phyloP scores from a whole-genome alignment of 2,113 vertebrate genomes.

The Potamarius usumacintae region DNA sequence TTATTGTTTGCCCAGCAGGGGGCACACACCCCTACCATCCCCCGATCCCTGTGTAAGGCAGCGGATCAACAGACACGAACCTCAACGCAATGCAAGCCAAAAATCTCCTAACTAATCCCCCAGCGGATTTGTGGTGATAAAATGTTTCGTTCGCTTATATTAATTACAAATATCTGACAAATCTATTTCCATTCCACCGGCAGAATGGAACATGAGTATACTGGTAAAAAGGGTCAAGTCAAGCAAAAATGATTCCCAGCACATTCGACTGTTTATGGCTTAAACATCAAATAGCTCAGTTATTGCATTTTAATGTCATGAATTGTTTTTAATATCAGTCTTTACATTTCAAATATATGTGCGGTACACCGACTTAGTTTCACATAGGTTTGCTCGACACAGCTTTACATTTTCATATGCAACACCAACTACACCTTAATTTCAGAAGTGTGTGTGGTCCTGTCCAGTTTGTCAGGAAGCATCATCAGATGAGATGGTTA shows the following conservation, averaged over 20 bases:
- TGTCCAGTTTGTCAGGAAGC: constrained; percentile 69
- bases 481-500: constrained; percentile 66
- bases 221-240: no score
- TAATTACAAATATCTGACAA: no score
- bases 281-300: background rate
- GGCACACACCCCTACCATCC: no score
- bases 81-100: no score
- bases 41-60: no score
- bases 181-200: no score
- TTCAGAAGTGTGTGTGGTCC: background rate
- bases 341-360: background rate
- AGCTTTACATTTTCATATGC: background rate
- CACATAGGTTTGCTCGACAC: background rate
- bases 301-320: background rate
- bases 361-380: background rate
- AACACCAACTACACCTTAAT: background rate
- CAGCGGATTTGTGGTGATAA: no score
- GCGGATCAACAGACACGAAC: no score
- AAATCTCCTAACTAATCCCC: no score
- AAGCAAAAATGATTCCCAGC: background rate
- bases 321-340: background rate
- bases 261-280: background rate
- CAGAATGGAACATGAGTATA: no score
- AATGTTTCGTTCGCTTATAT: no score
- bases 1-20: no score